Evolutionary conservation across 2,797 vertebrate genomes (phyloP), one percentile per base, ranked within the genome.

Genomic region (Coluber constrictor): DNA sequence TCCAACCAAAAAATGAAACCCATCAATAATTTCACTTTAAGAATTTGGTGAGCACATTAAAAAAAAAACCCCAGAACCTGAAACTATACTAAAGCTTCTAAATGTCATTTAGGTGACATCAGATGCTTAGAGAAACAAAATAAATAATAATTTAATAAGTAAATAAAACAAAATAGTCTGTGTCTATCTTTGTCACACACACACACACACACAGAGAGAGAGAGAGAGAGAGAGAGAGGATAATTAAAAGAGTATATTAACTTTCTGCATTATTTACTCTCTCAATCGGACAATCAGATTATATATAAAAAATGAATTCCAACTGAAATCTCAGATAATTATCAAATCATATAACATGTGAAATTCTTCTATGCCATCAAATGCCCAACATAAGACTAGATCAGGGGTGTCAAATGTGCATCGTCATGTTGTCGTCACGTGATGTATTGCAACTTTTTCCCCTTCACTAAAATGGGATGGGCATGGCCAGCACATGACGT

Each of bases 231-330:
- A 32, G n/a, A 90, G 1, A 90, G 32, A 29, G 29, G 56, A 60
- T 60, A 56, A 27, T 43, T 57, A 18, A 70, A 32, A 66, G 1
- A 51, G 47, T 51, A 51, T 51, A 10, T 27, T 86, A 51, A 43
- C 54, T 90, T 74, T 90, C 89, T 47, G 2, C 20, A 94, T 92
- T 93, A 91, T 92, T 74, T 95, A 8, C 86, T 92, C 87, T 93
- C 10, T 12, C 20, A 13, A 8, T 16, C 5, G 9, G 18, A 23
- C 23, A 90, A 54, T 54, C 55, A 55, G 18, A 57, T 20, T 51
- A 27, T 5, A 91, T 43, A 56, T 27, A 37, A 16, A 59, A 29
- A 15, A 60, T 83, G 25, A 56, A 10, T 90, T 43, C 20, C 6
- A 57, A 6, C 29, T 59, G 37, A 91, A 47, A 91, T 59, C 25